Percentiles rank a stretch among this genome's conserved stretches.
These are phyloP conservation scores for Harpalus rufipes DNA, from an alignment of 2,888 invertebrate genomes.

Conservation along the genomic window DNA sequence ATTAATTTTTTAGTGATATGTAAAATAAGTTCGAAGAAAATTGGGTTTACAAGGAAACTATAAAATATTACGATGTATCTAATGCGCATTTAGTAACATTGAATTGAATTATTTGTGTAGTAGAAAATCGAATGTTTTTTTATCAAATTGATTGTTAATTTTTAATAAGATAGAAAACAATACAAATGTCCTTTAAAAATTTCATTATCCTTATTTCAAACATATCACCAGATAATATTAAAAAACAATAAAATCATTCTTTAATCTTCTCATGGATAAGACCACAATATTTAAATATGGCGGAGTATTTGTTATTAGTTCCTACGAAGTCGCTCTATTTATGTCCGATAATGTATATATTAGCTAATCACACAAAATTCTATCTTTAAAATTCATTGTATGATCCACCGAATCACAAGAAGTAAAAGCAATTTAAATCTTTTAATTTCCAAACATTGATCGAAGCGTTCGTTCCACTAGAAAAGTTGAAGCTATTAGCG, in stretches of 20 bases:
- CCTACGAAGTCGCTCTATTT: no score
- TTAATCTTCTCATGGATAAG: no score
- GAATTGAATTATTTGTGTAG: background rate
- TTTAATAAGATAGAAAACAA: background rate
- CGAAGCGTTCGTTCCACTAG: constrained; percentile 14
- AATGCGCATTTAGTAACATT: constrained; percentile 4
- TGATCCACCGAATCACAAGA: background rate
- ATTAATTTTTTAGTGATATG: constrained; percentile 14
- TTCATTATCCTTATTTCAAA: background rate
- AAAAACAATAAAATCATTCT: background rate
- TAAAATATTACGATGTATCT: background rate
- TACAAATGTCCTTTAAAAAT: background rate
- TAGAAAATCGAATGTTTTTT: background rate
- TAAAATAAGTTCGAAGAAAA: constrained; percentile 21
- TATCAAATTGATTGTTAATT: constrained; percentile 21
- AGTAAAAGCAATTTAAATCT: constrained; percentile 4
- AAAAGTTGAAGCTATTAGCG: constrained; percentile 47
- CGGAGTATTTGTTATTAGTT: no score
- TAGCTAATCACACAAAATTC: no score
- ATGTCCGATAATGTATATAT: no score
- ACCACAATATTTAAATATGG: no score
- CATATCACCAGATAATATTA: background rate
- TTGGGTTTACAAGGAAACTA: background rate
- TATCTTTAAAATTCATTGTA: background rate
- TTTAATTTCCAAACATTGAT: background rate